Evolutionary conservation across 2,888 invertebrate genomes (phyloP).

Genomic region (Electrophaes corylata): DNA sequence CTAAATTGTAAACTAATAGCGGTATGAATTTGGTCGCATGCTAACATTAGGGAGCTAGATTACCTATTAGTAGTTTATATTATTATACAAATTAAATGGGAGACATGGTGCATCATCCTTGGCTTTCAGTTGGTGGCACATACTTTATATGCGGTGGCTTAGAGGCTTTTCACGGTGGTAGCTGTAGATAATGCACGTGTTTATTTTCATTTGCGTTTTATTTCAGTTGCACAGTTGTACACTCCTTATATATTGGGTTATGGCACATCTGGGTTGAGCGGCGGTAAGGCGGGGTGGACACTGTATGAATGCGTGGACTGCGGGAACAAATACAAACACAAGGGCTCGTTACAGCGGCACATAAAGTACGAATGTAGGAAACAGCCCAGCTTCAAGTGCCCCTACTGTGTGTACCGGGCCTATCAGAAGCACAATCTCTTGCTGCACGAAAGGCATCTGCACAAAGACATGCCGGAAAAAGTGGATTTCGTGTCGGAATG

Average conservation of each 20-base stretch:
- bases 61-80: conserved; percentile 55
- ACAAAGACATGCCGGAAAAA: conserved; percentile 82
- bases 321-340: conserved; percentile 92
- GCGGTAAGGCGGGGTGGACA: conserved; percentile 77
- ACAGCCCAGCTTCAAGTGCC: conserved; percentile 88
- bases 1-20: conserved; percentile 44
- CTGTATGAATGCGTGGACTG: conserved; percentile 88
- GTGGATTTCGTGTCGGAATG: conserved; percentile 82
- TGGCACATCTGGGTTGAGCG: conserved; percentile 73
- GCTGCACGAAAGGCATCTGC: conserved; percentile 80
- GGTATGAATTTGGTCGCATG: conserved; percentile 64
- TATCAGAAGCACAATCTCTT: conserved; percentile 87
- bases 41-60: conserved; percentile 50
- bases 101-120: conserved; percentile 83
- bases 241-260: conserved; percentile 83
- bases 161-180: conserved; percentile 74
- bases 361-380: conserved; percentile 90
- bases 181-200: conserved; percentile 76
- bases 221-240: conserved; percentile 84
- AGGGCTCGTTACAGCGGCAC: conserved; percentile 90
- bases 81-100: conserved; percentile 73
- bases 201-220: conserved; percentile 80
- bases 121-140: conserved; percentile 72
- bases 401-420: conserved; percentile 87
- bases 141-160: conserved; percentile 64